Percentiles rank a stretch among this genome's conserved stretches.
Evolutionary conservation across 2,888 invertebrate genomes (phyloP).

Genomic region (Drosophila anomelani): DNA sequence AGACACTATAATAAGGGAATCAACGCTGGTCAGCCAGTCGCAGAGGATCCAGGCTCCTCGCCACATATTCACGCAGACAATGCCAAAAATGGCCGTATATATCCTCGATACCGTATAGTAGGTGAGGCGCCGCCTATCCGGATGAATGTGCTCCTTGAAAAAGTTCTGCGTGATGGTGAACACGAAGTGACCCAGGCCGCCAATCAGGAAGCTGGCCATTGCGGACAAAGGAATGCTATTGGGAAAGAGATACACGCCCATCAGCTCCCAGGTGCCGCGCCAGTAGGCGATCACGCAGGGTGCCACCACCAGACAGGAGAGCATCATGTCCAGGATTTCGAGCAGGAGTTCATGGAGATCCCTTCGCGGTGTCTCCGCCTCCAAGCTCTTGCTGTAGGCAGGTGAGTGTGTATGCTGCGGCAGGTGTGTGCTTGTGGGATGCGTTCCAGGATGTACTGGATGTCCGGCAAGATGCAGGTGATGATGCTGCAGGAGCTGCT

Average conservation of each 20-base stretch:
- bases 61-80: slow-evolving; percentile 95
- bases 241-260: slow-evolving; percentile 90
- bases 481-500: slow-evolving; percentile 33
- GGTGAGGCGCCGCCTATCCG: slow-evolving; percentile 88
- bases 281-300: slow-evolving; percentile 94
- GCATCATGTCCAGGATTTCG: slow-evolving; percentile 89
- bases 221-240: slow-evolving; percentile 87
- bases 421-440: slow-evolving; percentile 34
- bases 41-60: slow-evolving; percentile 91
- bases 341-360: slow-evolving; percentile 85
- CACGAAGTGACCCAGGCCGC: slow-evolving; percentile 89
- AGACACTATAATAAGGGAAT: slow-evolving; percentile 86
- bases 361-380: slow-evolving; percentile 62
- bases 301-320: slow-evolving; percentile 90
- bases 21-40: slow-evolving; percentile 89
- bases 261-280: slow-evolving; percentile 93
- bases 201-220: slow-evolving; percentile 89
- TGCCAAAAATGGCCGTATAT: slow-evolving; percentile 91
- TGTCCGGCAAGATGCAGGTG: slow-evolving; percentile 30
- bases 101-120: slow-evolving; percentile 90
- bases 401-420: slow-evolving; percentile 47
- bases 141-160: slow-evolving; percentile 87
- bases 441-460: slow-evolving; percentile 25
- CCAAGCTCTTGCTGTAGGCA: slow-evolving; percentile 47
- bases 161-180: slow-evolving; percentile 89